phyloP scores from a whole-genome alignment of 2,797 vertebrate species.

The Pantherophis alleghaniensis region DNA sequence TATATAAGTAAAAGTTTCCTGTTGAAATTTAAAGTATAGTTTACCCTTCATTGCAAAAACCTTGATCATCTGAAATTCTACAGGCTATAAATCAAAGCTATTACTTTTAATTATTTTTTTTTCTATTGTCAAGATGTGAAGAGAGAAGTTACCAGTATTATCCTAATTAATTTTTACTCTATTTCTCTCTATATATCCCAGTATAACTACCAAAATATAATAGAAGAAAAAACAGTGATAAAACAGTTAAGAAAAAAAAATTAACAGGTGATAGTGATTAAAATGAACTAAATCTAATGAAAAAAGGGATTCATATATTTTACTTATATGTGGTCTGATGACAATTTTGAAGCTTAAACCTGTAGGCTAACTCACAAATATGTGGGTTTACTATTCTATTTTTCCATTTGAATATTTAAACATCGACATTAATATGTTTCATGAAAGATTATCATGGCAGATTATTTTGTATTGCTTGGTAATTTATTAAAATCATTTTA shows the following conservation, averaged over 20 bases:
- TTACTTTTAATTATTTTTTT: not conserved
- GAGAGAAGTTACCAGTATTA: not conserved
- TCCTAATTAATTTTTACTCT: not conserved
- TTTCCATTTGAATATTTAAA: slow-evolving; percentile 2
- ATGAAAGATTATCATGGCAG: not conserved
- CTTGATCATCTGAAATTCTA: not conserved
- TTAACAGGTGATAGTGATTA: not conserved
- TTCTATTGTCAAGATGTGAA: not conserved
- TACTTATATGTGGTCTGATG: not conserved
- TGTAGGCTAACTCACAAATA: not conserved
- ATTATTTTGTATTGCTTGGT: slow-evolving; percentile 12
- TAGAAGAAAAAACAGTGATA: not conserved
- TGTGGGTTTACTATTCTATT: not conserved
- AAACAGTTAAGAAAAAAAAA: not conserved
- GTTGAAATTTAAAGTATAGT: not conserved
- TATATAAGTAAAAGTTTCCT: not conserved
- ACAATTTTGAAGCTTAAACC: not conserved
- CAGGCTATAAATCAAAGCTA: not conserved
- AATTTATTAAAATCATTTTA: not conserved
- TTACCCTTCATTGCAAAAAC: not conserved
- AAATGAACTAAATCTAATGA: not conserved
- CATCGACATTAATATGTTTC: not conserved
- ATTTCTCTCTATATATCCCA: not conserved
- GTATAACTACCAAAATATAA: not conserved
- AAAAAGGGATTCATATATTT: not conserved